A percentile compares a stretch with the other conserved stretches of the same genome.
These are phyloP conservation scores for Drosophila affinis DNA, from an alignment of 2,888 invertebrate genomes.

Conservation along the genomic window DNA sequence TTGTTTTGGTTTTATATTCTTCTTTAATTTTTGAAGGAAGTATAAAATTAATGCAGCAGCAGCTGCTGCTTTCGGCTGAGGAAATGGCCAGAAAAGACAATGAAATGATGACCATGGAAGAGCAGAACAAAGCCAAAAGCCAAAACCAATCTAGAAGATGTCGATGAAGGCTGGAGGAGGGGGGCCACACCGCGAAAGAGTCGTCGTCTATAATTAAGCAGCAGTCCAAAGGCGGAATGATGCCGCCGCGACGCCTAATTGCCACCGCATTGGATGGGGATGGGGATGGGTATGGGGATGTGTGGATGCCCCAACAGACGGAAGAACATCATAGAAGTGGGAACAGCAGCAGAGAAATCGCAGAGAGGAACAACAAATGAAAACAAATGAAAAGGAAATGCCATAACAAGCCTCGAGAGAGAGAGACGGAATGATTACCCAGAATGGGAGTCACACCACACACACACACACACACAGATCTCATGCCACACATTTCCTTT, in stretches of 20 bases:
- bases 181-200: constrained; percentile 45
- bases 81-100: constrained; percentile 71
- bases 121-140: constrained; percentile 33
- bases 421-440: background rate
- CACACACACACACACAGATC: background rate
- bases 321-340: constrained; percentile 6
- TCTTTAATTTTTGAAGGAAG: constrained; percentile 49
- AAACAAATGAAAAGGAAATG: constrained; percentile 17
- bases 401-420: constrained; percentile 1
- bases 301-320: constrained; percentile 46
- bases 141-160: constrained; percentile 29
- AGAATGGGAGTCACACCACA: constrained; percentile 13
- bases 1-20: background rate
- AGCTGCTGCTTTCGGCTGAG: constrained; percentile 46
- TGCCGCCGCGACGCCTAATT: constrained; percentile 79
- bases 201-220: constrained; percentile 72
- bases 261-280: constrained; percentile 12
- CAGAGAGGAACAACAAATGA: background rate
- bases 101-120: constrained; percentile 36
- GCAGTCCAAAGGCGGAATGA: constrained; percentile 66
- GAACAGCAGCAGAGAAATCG: constrained; percentile 7
- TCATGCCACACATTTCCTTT: constrained; percentile 28
- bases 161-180: background rate
- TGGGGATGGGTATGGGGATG: constrained; percentile 44
- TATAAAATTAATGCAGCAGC: constrained; percentile 63